Base-by-base conservation (phyloP, 1,140 invertebrate genomes). In the Drosophila pandora region DNA sequence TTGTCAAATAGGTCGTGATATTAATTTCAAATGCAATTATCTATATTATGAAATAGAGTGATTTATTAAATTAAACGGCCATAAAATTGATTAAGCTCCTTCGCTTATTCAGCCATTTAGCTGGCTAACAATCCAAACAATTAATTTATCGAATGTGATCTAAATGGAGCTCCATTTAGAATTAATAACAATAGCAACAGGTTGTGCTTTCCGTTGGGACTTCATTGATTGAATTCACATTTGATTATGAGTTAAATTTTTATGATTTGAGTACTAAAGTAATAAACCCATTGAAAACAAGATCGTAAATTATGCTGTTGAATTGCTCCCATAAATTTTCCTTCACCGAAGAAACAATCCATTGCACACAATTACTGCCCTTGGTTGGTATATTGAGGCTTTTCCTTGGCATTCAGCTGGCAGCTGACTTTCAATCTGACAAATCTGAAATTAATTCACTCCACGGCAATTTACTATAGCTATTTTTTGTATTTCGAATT, bases 381-480 rank as follows among this genome's bases (percentile, higher is more conserved):
- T 69, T 69, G 65, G 65, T 41, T 37, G 50, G 41, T 32, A 12
- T 56, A 69, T 39, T 56, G 63, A 69, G 28, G 65, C 65, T 69
- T 69, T 69, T 69, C 65, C 65, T 69, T 69, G 65, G 65, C 65
- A 69, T 69, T 69, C 65, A 57, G 63, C 32, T 67, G 63, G 65
- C 65, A 56, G 43, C 50, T 64, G 52, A 69, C 65, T 69, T 69
- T 69, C 65, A 69, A 69, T 69, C 64, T 48, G 65, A 69, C 65
- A 69, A 69, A 69, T 69, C 63, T 69, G 50, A 69, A 69, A 69
- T 69, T 69, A 69, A 69, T 69, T 69, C 62, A 68, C 50, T 68
- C 50, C 62, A 56, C 65, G 43, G 50, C 63, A 23, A 56, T 67
- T 64, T 13, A n/a, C 13, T 25, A 12, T 59, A 22, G 28, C 10